A percentile compares a stretch with the other conserved stretches of the same genome.
phyloP scores from a whole-genome alignment of 1,140 invertebrate species.

The Wiebesia pumilae region DNA sequence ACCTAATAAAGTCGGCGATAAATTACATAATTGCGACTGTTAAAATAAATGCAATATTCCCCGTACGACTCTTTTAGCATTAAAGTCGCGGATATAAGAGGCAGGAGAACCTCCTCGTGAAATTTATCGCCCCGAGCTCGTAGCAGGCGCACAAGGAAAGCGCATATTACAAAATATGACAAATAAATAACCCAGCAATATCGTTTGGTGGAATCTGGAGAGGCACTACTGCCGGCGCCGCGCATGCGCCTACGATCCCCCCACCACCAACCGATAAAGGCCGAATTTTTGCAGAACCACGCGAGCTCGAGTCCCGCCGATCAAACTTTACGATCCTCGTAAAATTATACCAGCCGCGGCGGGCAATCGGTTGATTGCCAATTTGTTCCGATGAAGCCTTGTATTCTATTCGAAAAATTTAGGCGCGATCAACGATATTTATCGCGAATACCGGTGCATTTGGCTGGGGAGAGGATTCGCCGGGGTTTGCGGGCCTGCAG shows the following conservation, averaged over 20 bases:
- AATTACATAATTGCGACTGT: conserved; percentile 54
- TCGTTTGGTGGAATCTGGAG: conserved; percentile 46
- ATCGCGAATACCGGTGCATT: background rate
- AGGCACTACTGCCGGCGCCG: background rate
- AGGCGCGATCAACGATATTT: background rate
- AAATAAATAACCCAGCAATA: conserved; percentile 51
- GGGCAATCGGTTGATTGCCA: conserved; percentile 32
- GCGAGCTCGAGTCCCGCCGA: background rate
- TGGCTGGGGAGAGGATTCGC: background rate
- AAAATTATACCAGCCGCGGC: conserved; percentile 19
- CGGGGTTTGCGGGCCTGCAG: background rate
- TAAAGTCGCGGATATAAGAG: conserved; percentile 52
- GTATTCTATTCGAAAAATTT: background rate
- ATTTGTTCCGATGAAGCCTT: conserved; percentile 23
- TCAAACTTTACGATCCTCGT: conserved; percentile 29
- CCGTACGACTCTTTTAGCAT: conserved; percentile 51
- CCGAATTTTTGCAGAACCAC: conserved; percentile 32
- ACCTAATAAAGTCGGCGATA: conserved; percentile 54
- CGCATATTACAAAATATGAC: conserved; percentile 52
- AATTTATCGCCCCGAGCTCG: conserved; percentile 29
- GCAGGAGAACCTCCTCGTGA: conserved; percentile 29
- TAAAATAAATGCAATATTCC: conserved; percentile 52
- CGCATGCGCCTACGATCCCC: background rate
- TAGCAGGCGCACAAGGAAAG: conserved; percentile 29
- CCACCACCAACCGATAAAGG: background rate